Conservation (phyloP, 1,140 invertebrate species). For the Dryas iulia region DNA sequence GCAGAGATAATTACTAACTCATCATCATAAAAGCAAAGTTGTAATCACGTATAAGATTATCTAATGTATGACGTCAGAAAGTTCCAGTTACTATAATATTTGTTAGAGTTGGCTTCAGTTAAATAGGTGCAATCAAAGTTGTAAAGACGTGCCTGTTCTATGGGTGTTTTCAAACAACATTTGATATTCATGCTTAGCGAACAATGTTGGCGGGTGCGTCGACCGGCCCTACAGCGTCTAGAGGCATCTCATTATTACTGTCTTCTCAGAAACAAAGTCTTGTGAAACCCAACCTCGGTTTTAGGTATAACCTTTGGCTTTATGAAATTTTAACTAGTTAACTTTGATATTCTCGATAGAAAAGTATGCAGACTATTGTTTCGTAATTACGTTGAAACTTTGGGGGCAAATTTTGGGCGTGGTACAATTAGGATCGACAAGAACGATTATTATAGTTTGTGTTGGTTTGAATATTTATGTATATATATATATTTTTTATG, state of each 20-base stretch:
- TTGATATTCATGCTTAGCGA: slow-evolving; percentile 4
- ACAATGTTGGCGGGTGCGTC: slow-evolving; percentile 7
- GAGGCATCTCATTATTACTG: slow-evolving; percentile 17
- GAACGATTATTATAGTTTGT: too few relatives aligned
- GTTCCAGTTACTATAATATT: slow-evolving; percentile 6
- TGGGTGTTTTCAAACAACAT: slow-evolving; percentile 36
- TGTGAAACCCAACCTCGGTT: slow-evolving; percentile 3
- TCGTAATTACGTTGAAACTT: too few relatives aligned
- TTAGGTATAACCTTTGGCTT: not conserved
- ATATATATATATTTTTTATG: too few relatives aligned
- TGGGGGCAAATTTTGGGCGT: too few relatives aligned
- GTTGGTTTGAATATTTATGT: too few relatives aligned
- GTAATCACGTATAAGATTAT: slow-evolving; percentile 24
- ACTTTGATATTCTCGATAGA: not conserved
- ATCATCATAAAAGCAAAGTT: slow-evolving; percentile 27
- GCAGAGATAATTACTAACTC: slow-evolving; percentile 22
- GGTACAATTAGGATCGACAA: too few relatives aligned
- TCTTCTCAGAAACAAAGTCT: not conserved
- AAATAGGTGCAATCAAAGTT: slow-evolving; percentile 60
- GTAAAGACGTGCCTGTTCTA: slow-evolving; percentile 40
- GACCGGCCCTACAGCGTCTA: slow-evolving; percentile 18
- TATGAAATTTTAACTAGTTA: slow-evolving; percentile 1
- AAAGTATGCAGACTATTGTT: too few relatives aligned
- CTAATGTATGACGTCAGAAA: slow-evolving; percentile 18
- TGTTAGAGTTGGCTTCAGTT: slow-evolving; percentile 42